Percentiles rank a stretch among this genome's conserved stretches.
These are phyloP conservation scores for Thereva nobilitata DNA, from an alignment of 2,888 invertebrate species.

Conservation along the genomic window DNA sequence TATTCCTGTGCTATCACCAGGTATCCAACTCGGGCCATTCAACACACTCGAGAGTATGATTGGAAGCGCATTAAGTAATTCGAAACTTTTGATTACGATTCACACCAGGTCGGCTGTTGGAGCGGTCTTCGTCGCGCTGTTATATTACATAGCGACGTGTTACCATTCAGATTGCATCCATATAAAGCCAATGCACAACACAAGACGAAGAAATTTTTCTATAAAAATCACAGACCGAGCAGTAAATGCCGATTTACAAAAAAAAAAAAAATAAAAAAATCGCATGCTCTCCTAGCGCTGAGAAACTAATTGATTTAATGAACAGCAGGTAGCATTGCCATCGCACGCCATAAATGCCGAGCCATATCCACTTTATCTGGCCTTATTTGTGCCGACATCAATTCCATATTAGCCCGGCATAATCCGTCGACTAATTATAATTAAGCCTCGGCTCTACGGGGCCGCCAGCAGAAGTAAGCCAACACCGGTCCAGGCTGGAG, in stretches of 20 bases:
- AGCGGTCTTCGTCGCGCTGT: no score
- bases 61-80: neutral
- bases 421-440: constrained; percentile 42
- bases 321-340: constrained; percentile 24
- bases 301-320: constrained; percentile 33
- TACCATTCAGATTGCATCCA: constrained; percentile 10
- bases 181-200: neutral
- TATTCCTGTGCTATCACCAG: no score
- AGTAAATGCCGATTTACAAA: neutral
- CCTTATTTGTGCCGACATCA: constrained; percentile 40
- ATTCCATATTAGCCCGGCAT: constrained; percentile 38
- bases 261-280: constrained; percentile 5
- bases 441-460: constrained; percentile 36
- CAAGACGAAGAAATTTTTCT: neutral
- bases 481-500: constrained; percentile 7
- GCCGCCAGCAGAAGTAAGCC: constrained; percentile 10
- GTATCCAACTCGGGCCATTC: no score
- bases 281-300: neutral
- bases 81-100: constrained; percentile 17
- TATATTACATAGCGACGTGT: constrained; percentile 1
- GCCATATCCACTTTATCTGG: constrained; percentile 34
- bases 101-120: constrained; percentile 10
- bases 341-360: constrained; percentile 22
- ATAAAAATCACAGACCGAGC: neutral
- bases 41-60: no score